A percentile compares a stretch with the other conserved stretches of the same genome.
phyloP scores from a whole-genome alignment of 2,113 vertebrate genomes.

The Hippocampus barbouri region DNA sequence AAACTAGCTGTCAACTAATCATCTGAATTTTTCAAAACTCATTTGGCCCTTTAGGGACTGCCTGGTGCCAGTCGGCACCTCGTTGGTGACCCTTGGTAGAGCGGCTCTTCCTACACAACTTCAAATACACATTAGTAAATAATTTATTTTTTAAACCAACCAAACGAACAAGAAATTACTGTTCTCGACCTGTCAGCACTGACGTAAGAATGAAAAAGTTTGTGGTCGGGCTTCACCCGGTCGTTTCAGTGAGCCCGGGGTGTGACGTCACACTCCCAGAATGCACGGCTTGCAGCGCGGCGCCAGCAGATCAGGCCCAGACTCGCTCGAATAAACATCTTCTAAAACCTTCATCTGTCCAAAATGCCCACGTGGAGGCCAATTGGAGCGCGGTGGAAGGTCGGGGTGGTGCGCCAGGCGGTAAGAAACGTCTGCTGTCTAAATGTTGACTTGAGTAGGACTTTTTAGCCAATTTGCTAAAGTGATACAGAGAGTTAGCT shows the following conservation, averaged over 20 bases:
- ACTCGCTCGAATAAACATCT: slow-evolving; percentile 55
- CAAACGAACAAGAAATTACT: background rate
- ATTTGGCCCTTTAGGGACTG: no score
- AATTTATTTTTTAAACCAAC: background rate
- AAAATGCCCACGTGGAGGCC: slow-evolving; percentile 42
- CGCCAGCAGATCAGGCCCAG: slow-evolving; percentile 68
- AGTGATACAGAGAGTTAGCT: slow-evolving; percentile 40
- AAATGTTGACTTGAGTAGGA: background rate
- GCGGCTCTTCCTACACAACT: background rate
- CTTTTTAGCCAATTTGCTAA: background rate
- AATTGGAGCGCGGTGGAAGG: slow-evolving; percentile 19
- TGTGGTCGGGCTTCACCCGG: slow-evolving; percentile 2
- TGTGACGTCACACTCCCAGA: slow-evolving; percentile 79
- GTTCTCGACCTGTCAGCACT: background rate
- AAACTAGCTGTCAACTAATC: no score
- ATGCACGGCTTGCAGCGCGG: slow-evolving; percentile 72
- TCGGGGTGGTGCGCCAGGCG: slow-evolving; percentile 13
- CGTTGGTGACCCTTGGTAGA: no score
- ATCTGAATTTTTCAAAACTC: no score
- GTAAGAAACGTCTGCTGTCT: slow-evolving; percentile 31
- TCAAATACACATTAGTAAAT: background rate
- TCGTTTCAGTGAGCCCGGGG: slow-evolving; percentile 17
- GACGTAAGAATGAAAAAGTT: background rate
- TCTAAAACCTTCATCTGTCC: slow-evolving; percentile 34
- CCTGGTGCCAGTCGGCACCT: no score